phyloP scores from a whole-genome alignment of 2,888 invertebrate species.

The Tanaodytes sp. region DNA sequence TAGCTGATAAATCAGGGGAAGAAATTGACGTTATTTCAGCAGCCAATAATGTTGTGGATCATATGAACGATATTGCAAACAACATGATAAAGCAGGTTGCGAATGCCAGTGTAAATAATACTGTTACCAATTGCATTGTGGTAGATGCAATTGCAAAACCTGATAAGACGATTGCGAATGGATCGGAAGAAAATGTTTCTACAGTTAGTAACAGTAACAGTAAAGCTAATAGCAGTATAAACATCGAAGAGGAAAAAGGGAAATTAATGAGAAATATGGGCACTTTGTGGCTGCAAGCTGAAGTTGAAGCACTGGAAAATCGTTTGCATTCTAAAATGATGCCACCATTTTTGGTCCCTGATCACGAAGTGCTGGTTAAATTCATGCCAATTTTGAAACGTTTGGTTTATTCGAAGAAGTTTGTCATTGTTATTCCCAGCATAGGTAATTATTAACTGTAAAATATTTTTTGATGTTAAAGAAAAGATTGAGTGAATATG shows the following conservation, averaged over 20 bases:
- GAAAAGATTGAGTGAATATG: too few species aligned
- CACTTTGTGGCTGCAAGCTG: conserved; percentile 89
- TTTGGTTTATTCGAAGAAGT: conserved; percentile 85
- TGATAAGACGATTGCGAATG: neutral
- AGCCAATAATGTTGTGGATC: conserved; percentile 33
- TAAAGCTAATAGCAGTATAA: conserved; percentile 6
- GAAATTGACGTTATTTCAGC: conserved; percentile 29
- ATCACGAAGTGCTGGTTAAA: conserved; percentile 85
- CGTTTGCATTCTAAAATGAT: conserved; percentile 77
- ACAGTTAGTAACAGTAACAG: neutral
- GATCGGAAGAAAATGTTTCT: conserved; percentile 5
- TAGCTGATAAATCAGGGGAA: conserved; percentile 1
- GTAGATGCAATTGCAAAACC: neutral
- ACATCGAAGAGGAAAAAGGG: conserved; percentile 67
- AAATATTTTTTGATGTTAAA: neutral
- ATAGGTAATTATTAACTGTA: conserved; percentile 80
- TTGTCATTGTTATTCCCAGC: conserved; percentile 90
- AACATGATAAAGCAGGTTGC: conserved; percentile 42
- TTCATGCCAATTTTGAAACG: conserved; percentile 86
- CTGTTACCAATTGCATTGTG: conserved; percentile 19
- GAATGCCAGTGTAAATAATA: neutral
- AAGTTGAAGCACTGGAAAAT: conserved; percentile 88
- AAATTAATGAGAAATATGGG: conserved; percentile 89
- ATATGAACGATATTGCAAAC: conserved; percentile 40
- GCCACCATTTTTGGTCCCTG: conserved; percentile 91